Percentiles rank a stretch among this genome's conserved stretches.
These are phyloP conservation scores for Andrena cerasifolii DNA, from an alignment of 1,140 invertebrate species.

Conservation along the genomic window DNA sequence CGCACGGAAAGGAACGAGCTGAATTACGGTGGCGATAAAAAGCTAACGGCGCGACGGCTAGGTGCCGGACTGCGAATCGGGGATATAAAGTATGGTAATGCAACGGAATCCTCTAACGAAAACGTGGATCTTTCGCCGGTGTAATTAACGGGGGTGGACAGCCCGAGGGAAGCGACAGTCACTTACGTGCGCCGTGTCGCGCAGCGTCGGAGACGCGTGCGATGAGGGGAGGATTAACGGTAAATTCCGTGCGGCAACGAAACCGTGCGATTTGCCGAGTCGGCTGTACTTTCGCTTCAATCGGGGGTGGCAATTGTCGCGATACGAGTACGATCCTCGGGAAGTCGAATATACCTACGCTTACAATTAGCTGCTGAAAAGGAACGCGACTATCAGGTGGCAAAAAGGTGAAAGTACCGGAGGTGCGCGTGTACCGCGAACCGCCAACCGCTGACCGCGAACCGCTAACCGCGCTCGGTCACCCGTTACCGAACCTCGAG, in stretches of 20 bases:
- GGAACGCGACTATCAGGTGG: neutral
- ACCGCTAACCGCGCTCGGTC: neutral
- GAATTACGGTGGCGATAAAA: slow-evolving; percentile 48
- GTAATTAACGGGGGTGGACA: too few species aligned
- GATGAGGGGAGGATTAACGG: too few species aligned
- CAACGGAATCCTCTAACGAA: slow-evolving; percentile 53
- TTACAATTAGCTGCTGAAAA: neutral
- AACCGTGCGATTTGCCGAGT: too few species aligned
- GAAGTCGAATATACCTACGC: too few species aligned
- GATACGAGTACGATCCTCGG: neutral
- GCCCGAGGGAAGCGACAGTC: too few species aligned
- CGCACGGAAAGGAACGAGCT: slow-evolving; percentile 19
- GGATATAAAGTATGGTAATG: slow-evolving; percentile 54
- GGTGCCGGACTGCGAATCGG: slow-evolving; percentile 40
- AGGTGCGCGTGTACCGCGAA: neutral
- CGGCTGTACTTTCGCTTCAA: too few species aligned
- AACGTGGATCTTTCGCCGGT: too few species aligned
- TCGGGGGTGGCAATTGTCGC: too few species aligned
- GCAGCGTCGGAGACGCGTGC: too few species aligned
- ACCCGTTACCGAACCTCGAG: slow-evolving; percentile 8
- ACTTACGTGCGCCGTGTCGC: too few species aligned
- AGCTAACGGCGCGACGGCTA: slow-evolving; percentile 18
- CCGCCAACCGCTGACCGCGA: neutral
- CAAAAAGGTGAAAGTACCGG: neutral
- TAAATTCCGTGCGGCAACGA: too few species aligned